Evolutionary conservation across 2,113 vertebrate genomes (phyloP), one percentile per base, ranked within the genome.

Genomic region (Poeciliopsis occidentalis): DNA sequence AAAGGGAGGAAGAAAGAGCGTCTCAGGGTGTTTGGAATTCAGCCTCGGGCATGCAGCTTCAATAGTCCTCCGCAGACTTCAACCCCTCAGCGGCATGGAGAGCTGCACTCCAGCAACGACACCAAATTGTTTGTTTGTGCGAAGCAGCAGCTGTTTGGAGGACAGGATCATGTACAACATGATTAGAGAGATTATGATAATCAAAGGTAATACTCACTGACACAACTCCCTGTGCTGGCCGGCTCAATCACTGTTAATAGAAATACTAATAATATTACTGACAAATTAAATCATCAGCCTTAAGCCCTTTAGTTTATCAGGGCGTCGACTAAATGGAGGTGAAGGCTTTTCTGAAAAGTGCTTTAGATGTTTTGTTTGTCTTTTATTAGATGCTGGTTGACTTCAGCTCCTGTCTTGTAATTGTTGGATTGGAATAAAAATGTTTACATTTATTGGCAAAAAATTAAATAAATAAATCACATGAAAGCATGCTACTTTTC

Each of bases 21-120:
- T 71, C 67, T 69, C 54, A 73, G n/a, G 32, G 84, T 86, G 76
- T 83, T 90, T 87, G 73, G 76, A 85, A 91, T 91, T 87, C 88
- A 85, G 75, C 73, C 69, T 60, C 71, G 73, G 76, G 74, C 85
- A 37, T 41, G 32, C 41, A 77, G 75, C 75, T 62, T 44, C 57
- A 68, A 86, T 75, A 74, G 78, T 75, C 39, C 60, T 64, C 62
- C 66, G 2, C 8, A 64, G 70, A 65, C 76, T 70, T 86, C 34
- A 86, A 83, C 85, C 85, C 86, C 85, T 82, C 15, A 29, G 37
- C 67, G 85, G 71, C 75, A 76, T 73, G 60, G 31, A 85, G 86
- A 86, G 81, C 68, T 75, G 73, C 76, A 71, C 79, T 75, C 78
- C 27, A 78, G 82, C 60, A 62, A 47, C 31, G 70, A 82, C 76